These are phyloP conservation scores for Heliothis peltigera DNA, from an alignment of 2,888 invertebrate species.

Conservation along the genomic window DNA sequence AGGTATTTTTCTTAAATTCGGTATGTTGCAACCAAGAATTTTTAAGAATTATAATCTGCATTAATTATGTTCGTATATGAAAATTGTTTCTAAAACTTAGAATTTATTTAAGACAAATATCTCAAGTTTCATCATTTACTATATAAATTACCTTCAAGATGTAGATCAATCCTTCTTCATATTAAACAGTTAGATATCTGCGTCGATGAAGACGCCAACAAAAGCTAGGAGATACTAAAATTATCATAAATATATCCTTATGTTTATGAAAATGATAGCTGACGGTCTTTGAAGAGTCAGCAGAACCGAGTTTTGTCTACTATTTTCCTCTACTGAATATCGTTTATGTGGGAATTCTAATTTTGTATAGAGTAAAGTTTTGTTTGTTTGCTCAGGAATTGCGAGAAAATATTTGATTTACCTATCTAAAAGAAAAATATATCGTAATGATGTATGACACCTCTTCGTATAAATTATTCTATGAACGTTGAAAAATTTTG, in stretches of 20 bases:
- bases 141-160: conserved; percentile 12
- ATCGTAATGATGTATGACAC: background rate
- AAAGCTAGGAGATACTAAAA: conserved; percentile 58
- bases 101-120: background rate
- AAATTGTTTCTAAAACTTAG: background rate
- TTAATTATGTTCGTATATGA: background rate
- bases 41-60: background rate
- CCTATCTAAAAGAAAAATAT: background rate
- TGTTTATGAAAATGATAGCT: conserved; percentile 64
- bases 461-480: no score
- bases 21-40: conserved; percentile 15
- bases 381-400: conserved; percentile 33
- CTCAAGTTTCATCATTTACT: conserved; percentile 11
- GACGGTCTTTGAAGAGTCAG: conserved; percentile 56
- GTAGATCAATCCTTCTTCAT: conserved; percentile 41
- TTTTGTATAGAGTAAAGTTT: conserved; percentile 18
- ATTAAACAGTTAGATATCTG: conserved; percentile 42
- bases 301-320: conserved; percentile 32
- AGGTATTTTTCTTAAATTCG: conserved; percentile 16
- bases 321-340: conserved; percentile 46
- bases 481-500: no score
- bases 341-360: conserved; percentile 28
- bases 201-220: conserved; percentile 54
- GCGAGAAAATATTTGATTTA: conserved; percentile 5
- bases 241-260: conserved; percentile 67